Conservation (phyloP, 2,797 vertebrate genomes). For the Novumbra hubbsi region DNA sequence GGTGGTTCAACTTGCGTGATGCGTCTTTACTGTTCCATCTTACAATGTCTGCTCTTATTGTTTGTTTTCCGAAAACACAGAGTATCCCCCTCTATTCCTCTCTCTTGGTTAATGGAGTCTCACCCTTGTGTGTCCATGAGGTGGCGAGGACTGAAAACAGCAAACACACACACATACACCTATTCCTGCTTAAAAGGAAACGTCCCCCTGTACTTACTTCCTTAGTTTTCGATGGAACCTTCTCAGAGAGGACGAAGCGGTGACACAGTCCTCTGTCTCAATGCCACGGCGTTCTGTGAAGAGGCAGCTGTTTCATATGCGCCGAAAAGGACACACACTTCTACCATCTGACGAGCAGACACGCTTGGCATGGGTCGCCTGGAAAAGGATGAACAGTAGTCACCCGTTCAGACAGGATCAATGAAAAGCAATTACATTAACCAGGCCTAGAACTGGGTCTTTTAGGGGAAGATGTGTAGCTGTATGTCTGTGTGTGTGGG, state of each 20-base stretch:
- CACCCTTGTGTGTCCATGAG: conserved; percentile 41
- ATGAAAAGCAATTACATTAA: conserved; percentile 79
- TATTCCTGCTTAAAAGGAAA: conserved; percentile 2
- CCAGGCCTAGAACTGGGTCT: conserved; percentile 48
- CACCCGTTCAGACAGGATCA: conserved; percentile 77
- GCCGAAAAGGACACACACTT: conserved; percentile 58
- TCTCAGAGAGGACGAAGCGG: conserved; percentile 17
- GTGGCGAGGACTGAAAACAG: conserved; percentile 40
- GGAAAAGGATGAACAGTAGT: conserved; percentile 70
- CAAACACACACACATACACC: conserved; percentile 5
- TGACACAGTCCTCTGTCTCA: conserved; percentile 39
- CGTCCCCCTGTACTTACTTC: conserved; percentile 6
- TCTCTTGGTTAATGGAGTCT: conserved; percentile 47
- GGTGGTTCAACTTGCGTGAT: conserved; percentile 26
- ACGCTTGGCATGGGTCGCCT: conserved; percentile 47
- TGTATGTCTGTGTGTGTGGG: conserved; percentile 29
- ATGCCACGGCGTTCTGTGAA: conserved; percentile 42
- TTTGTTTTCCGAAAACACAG: conserved; percentile 34
- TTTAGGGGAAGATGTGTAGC: neutral
- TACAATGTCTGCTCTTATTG: conserved; percentile 49
- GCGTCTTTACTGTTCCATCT: conserved; percentile 51
- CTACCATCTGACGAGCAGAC: conserved; percentile 62
- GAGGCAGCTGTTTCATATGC: conserved; percentile 48
- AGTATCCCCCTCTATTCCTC: conserved; percentile 42
- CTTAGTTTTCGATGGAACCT: conserved; percentile 26